Conservation (phyloP, 2,113 vertebrate genomes). For the Dasyurus viverrinus region DNA sequence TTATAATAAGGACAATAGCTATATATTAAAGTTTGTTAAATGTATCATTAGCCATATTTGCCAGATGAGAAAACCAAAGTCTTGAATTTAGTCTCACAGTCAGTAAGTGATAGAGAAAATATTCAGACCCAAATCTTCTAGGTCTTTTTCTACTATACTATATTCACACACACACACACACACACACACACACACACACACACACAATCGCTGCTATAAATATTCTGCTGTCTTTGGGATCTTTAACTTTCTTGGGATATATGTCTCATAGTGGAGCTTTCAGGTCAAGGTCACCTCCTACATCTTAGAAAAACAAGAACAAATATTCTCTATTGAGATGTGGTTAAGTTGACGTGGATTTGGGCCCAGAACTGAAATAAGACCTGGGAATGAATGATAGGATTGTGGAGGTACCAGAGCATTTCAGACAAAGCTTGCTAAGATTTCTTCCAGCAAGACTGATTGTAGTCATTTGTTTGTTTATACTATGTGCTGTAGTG, state of each 20-base stretch:
- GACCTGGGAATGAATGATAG: conserved; percentile 61
- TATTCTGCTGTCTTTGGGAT: background rate
- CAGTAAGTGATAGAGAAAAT: background rate
- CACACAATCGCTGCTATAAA: background rate
- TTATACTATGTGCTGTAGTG: conserved; percentile 57
- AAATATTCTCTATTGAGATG: conserved; percentile 36
- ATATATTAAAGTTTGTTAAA: background rate
- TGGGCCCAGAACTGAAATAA: conserved; percentile 62
- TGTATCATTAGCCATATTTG: background rate
- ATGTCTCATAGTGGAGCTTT: background rate
- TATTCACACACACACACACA: background rate
- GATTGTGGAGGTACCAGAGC: conserved; percentile 59
- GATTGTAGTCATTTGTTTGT: conserved; percentile 28
- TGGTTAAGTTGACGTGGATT: conserved; percentile 42
- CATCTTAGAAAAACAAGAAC: background rate
- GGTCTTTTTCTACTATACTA: background rate
- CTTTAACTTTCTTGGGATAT: background rate
- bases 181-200: background rate
- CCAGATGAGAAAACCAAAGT: background rate
- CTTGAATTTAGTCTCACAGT: background rate
- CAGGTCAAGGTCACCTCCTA: background rate
- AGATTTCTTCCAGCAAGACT: conserved; percentile 45
- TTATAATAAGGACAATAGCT: background rate
- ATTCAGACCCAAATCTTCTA: background rate
- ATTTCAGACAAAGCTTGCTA: conserved; percentile 68